phyloP scores from a whole-genome alignment of 2,797 vertebrate genomes.

The Notoglanidium macrostoma region DNA sequence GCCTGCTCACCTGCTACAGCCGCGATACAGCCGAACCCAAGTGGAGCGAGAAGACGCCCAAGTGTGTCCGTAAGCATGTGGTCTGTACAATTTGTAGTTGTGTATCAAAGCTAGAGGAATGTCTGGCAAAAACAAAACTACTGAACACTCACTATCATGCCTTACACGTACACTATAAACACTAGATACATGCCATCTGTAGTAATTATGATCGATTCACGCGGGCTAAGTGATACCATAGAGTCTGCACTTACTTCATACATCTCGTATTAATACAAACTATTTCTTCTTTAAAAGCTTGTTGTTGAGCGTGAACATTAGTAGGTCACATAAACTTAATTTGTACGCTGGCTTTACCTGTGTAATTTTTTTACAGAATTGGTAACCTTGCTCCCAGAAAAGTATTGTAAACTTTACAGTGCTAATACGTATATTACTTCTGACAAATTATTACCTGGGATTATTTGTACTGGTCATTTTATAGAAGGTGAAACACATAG shows the following conservation, averaged over 20 bases:
- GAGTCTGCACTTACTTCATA: background rate
- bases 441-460: background rate
- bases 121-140: background rate
- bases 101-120: background rate
- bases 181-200: background rate
- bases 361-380: background rate
- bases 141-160: background rate
- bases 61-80: slow-evolving; percentile 68
- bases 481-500: background rate
- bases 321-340: background rate
- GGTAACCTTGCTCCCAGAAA: background rate
- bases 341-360: background rate
- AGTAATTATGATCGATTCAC: background rate
- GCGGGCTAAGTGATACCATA: background rate
- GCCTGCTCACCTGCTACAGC: slow-evolving; percentile 88
- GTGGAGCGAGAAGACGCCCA: slow-evolving; percentile 90
- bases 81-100: background rate
- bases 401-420: background rate
- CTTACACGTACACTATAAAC: background rate
- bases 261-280: too few relatives aligned
- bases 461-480: background rate
- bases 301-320: background rate
- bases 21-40: slow-evolving; percentile 86
- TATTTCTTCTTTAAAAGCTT: background rate
- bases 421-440: background rate